Evolutionary conservation across 2,888 invertebrate species (phyloP).

Genomic region (Sinodicranocentrus sp.): DNA sequence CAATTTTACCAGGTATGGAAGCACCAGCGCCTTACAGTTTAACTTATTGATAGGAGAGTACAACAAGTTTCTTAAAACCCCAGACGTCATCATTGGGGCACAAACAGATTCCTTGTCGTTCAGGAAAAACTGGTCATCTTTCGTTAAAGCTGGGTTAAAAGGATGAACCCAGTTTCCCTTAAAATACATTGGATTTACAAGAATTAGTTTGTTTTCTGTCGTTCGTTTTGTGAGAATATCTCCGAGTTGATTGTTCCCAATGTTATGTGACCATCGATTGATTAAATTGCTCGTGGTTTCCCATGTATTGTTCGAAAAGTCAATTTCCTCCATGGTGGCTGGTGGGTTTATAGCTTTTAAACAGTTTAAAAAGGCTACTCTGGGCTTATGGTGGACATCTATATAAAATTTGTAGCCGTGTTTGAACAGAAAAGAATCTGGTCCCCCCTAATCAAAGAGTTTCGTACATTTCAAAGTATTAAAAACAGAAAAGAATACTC

Average conservation of each 20-base stretch:
- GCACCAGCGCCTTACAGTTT: conserved; percentile 33
- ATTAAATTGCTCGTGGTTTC: not conserved
- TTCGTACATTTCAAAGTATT: too few species aligned
- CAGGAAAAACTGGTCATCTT: conserved; percentile 29
- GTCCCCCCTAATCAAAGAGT: not conserved
- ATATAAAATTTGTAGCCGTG: conserved; percentile 35
- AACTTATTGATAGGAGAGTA: conserved; percentile 47
- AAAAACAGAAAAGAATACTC: too few species aligned
- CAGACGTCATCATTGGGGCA: conserved; percentile 52
- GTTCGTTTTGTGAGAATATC: conserved; percentile 41
- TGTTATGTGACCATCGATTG: conserved; percentile 43
- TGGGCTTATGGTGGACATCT: conserved; percentile 19
- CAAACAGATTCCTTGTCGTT: conserved; percentile 23
- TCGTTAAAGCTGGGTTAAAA: conserved; percentile 41
- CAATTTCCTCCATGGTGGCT: conserved; percentile 27
- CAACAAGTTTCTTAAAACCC: conserved; percentile 44
- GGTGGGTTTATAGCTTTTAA: conserved; percentile 28
- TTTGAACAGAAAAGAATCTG: conserved; percentile 4
- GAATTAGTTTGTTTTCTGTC: conserved; percentile 30
- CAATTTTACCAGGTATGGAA: conserved; percentile 38
- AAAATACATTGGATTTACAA: conserved; percentile 48
- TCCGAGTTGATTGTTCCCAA: conserved; percentile 35
- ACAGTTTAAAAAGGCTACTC: not conserved
- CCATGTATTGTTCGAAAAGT: conserved; percentile 23
- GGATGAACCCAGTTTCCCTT: conserved; percentile 58